Percentiles rank a stretch among this genome's conserved stretches.
Evolutionary conservation across 2,888 invertebrate species (phyloP).

Genomic region (Stenurella melanura): DNA sequence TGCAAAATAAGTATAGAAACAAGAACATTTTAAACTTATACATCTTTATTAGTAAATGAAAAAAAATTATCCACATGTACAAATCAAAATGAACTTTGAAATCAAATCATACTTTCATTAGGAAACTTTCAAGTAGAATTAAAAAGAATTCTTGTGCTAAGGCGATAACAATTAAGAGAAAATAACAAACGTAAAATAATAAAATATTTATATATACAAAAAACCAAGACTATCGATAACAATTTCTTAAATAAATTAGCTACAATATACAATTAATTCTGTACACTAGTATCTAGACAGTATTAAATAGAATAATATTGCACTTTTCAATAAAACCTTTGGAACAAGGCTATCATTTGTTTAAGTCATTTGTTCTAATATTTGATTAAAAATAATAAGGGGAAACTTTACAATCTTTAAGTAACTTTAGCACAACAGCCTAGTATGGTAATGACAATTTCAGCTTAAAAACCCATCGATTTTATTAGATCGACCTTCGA

Average conservation of each 20-base stretch:
- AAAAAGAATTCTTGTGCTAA: not conserved
- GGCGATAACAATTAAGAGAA: not conserved
- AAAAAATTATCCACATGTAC: slow-evolving; percentile 21
- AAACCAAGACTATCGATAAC: slow-evolving; percentile 20
- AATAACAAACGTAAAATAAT: slow-evolving; percentile 31
- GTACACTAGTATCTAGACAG: slow-evolving; percentile 56
- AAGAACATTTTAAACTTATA: slow-evolving; percentile 15
- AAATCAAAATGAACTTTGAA: slow-evolving; percentile 7
- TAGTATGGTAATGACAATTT: slow-evolving; percentile 56
- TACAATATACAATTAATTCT: slow-evolving; percentile 53
- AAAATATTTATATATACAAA: slow-evolving; percentile 29
- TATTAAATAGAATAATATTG: slow-evolving; percentile 51
- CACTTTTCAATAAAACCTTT: slow-evolving; percentile 51
- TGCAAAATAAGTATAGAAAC: not conserved
- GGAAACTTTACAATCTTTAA: slow-evolving; percentile 50
- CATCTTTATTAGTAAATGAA: slow-evolving; percentile 36
- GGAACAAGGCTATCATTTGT: slow-evolving; percentile 50
- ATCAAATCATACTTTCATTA: not conserved
- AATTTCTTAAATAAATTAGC: slow-evolving; percentile 46
- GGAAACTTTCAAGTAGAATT: not conserved
- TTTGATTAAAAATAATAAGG: slow-evolving; percentile 53
- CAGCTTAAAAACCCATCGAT: slow-evolving; percentile 16
- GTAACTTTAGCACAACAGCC: slow-evolving; percentile 61
- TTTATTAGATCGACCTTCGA: slow-evolving; percentile 45
- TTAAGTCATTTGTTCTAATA: slow-evolving; percentile 49